A percentile compares a stretch with the other conserved stretches of the same genome.
Conservation (phyloP, 2,797 vertebrate genomes). For the Arrhamphus sclerolepis region DNA sequence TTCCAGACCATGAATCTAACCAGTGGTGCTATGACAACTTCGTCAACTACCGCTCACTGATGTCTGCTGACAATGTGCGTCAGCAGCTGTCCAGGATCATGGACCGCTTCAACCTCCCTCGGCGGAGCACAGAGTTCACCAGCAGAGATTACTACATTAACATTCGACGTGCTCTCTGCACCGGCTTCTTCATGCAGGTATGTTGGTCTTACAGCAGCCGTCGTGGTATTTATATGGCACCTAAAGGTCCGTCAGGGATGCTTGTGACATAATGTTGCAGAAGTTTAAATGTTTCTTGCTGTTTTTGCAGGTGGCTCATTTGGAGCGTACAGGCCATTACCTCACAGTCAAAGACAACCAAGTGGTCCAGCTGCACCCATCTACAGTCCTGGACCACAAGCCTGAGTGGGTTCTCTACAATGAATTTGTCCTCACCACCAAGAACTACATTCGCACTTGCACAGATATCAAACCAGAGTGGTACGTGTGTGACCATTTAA, state of each 20-base stretch:
- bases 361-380: conserved; percentile 93
- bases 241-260: not conserved
- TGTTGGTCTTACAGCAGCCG: not conserved
- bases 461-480: conserved; percentile 96
- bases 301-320: conserved; percentile 87
- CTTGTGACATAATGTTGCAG: not conserved
- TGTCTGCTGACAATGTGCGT: conserved; percentile 99
- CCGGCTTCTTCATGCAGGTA: conserved; percentile 99
- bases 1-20: conserved; percentile 96
- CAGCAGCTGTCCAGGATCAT: conserved; percentile 99
- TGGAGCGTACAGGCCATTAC: conserved; percentile 94
- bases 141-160: conserved; percentile 99
- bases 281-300: not conserved
- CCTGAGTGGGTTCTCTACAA: conserved; percentile 96
- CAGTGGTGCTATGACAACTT: conserved; percentile 99
- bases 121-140: conserved; percentile 98
- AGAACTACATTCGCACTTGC: conserved; percentile 95
- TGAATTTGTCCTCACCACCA: conserved; percentile 93
- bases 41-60: conserved; percentile 99
- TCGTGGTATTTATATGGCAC: not conserved
- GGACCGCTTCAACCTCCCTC: conserved; percentile 99
- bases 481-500: conserved; percentile 63
- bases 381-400: conserved; percentile 93
- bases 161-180: conserved; percentile 96
- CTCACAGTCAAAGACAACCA: conserved; percentile 96